phyloP scores from a whole-genome alignment of 2,888 invertebrate genomes.

The Papilio gigon region DNA sequence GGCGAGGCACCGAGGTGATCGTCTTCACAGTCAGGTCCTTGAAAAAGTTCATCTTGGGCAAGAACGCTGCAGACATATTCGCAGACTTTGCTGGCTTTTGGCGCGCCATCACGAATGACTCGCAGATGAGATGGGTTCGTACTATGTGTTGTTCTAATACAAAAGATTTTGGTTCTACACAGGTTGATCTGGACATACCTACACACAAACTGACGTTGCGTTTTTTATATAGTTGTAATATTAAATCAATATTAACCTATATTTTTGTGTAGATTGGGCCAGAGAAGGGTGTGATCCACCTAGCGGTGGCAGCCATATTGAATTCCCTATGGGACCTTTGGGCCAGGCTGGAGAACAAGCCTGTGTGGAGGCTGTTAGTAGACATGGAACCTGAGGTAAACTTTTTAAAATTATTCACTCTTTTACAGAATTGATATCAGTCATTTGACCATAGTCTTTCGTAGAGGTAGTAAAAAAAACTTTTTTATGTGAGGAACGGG shows the following conservation, averaged over 20 bases:
- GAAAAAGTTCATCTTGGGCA: constrained; percentile 86
- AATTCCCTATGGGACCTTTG: constrained; percentile 97
- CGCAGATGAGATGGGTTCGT: constrained; percentile 94
- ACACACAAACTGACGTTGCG: neutral
- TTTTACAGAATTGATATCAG: neutral
- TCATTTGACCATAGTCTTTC: neutral
- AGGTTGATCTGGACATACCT: neutral
- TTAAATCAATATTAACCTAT: neutral
- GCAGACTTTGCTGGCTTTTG: constrained; percentile 90
- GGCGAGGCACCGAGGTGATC: constrained; percentile 94
- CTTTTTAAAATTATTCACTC: neutral
- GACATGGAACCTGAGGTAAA: constrained; percentile 90
- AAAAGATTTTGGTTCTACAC: neutral
- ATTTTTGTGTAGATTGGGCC: constrained; percentile 88
- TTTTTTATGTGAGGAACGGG: too few species aligned
- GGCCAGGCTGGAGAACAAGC: constrained; percentile 92
- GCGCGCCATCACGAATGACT: constrained; percentile 91
- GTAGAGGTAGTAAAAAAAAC: neutral
- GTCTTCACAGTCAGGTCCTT: constrained; percentile 88
- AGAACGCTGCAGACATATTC: constrained; percentile 87
- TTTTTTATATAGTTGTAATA: neutral
- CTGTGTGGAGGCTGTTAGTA: constrained; percentile 91
- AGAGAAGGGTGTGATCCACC: constrained; percentile 94
- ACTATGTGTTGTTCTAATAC: constrained; percentile 43
- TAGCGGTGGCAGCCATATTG: constrained; percentile 93